Evolutionary conservation across 1,140 invertebrate genomes (phyloP), one percentile per base, ranked within the genome.

Genomic region (Aculops lycopersici): DNA sequence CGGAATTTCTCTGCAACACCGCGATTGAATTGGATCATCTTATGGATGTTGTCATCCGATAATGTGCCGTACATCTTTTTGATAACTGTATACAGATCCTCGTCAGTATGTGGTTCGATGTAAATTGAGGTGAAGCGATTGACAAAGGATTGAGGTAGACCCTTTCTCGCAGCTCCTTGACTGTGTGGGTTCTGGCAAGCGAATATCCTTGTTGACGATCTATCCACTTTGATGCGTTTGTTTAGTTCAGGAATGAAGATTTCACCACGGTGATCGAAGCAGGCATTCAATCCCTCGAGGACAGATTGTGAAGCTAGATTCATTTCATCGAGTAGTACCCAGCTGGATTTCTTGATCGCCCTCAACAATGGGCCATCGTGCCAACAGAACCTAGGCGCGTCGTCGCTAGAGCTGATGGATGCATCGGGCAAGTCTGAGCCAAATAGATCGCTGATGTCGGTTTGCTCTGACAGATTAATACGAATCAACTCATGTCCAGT

Each of bases 401-500:
- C 60, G 0, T 66, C 69, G 0, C 37, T 42, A 17, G 13, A 20
- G 12, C 16, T 17, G 15, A 37, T 36, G 43, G 81, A 79, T 63
- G 90, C 80, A 2, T 83, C 70, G 0, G 92, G 92, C 38, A 98
- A 60, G 64, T 98, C 90, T 35, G 83, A 76, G 36, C 92, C 92
- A 62, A 99, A 99, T 14, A 98, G 61, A 63, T 98, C 92, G 16
- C 75, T 78, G 37, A 95, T 68, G 61, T 97, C 90, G 1, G 90
- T 98, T 63, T 98, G 90, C 53, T 98, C 90, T 35, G 86, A 95
- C 13, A 98, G 63, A 66, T 98, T 98, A 36, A 98, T 84, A 31
- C 92, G 60, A 14, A 86, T 69, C 5, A 95, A 63, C 14, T 58
- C 46, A 55, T 84, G 66, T 1, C 78, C 74, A 18, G 79, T 69